A percentile compares a stretch with the other conserved stretches of the same genome.
Evolutionary conservation across 2,797 vertebrate species (phyloP).

Genomic region (Melopsittacus undulatus): DNA sequence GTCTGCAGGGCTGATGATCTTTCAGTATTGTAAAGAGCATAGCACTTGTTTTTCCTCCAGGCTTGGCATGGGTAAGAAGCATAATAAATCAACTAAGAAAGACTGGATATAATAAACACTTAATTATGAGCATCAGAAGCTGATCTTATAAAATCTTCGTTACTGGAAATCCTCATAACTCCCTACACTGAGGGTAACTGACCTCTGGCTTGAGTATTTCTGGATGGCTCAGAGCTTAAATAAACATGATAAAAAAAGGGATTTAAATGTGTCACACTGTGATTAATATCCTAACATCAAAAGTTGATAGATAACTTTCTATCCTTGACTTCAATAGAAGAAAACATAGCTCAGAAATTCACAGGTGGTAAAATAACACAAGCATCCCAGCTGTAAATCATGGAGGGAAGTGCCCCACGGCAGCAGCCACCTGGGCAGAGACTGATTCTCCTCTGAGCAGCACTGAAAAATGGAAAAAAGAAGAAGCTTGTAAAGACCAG

Average conservation of each 20-base stretch:
- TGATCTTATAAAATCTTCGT: neutral
- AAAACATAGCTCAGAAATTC: neutral
- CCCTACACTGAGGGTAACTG: neutral
- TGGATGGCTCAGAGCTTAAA: neutral
- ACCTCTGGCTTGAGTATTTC: neutral
- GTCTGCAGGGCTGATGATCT: neutral
- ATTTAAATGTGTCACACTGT: neutral
- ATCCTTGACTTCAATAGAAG: neutral
- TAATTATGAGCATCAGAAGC: neutral
- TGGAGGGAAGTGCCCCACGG: neutral
- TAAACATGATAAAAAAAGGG: neutral
- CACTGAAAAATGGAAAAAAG: neutral
- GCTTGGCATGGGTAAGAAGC: neutral
- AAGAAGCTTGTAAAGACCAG: neutral
- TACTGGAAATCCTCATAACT: neutral
- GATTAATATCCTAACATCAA: neutral
- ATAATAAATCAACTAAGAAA: constrained; percentile 1
- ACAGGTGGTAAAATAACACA: neutral
- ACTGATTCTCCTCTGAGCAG: neutral
- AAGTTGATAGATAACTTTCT: neutral
- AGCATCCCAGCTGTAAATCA: neutral
- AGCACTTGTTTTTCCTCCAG: neutral
- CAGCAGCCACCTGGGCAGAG: neutral
- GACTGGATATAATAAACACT: neutral
- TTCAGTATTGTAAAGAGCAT: neutral